These are phyloP conservation scores for Sciurus vulgaris DNA, from an alignment of 2,797 vertebrate species.

Conservation along the genomic window DNA sequence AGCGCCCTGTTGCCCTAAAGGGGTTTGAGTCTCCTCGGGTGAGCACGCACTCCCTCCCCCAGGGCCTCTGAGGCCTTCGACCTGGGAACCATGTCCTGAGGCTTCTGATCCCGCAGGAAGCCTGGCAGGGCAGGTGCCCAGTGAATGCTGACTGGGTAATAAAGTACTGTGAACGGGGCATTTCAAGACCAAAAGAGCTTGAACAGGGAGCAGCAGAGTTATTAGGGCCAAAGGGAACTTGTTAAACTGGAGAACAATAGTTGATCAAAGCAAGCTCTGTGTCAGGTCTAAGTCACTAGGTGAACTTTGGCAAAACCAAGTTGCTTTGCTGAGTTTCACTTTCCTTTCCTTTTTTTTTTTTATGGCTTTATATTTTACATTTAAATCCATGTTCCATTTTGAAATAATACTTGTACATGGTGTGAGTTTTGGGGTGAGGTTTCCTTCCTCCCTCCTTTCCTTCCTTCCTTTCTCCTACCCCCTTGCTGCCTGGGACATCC, in stretches of 20 bases:
- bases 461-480: too few species aligned
- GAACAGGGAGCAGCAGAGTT: conserved; percentile 28
- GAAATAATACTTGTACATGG: conserved; percentile 1
- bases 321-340: background rate
- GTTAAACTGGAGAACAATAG: conserved; percentile 38
- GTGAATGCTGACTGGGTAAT: background rate
- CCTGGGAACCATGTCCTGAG: background rate
- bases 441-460: background rate
- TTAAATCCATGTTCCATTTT: conserved; percentile 55
- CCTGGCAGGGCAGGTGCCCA: background rate
- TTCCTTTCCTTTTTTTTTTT: background rate
- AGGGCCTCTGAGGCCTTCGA: background rate
- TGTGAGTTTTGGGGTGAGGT: background rate
- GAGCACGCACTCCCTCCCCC: conserved; percentile 14
- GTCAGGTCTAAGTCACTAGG: background rate
- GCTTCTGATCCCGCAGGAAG: background rate
- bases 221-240: conserved; percentile 52
- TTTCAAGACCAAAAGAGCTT: conserved; percentile 52
- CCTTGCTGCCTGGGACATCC: background rate
- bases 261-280: conserved; percentile 32
- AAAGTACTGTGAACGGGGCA: conserved; percentile 29
- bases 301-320: conserved; percentile 39
- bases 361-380: background rate
- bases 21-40: conserved; percentile 14
- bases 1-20: background rate